Conservation (phyloP, 2,113 vertebrate genomes). For the Picathartes gymnocephalus region DNA sequence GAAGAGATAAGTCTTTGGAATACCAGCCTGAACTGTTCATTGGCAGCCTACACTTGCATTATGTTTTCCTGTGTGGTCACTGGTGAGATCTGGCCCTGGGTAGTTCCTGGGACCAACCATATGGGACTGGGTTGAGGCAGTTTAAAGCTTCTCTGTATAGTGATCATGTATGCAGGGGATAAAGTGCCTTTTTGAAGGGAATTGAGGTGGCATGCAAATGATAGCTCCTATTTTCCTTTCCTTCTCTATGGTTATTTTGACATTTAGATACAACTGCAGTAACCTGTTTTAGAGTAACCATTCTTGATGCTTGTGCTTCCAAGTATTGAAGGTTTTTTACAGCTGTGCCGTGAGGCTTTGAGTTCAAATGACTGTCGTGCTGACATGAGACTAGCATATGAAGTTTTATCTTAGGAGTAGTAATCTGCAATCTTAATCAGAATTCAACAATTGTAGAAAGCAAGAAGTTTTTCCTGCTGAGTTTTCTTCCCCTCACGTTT, state of each 20-base stretch:
- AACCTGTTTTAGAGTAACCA: neutral
- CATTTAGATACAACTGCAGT: neutral
- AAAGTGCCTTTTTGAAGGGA: neutral
- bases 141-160: neutral
- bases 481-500: neutral
- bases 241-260: neutral
- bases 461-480: neutral
- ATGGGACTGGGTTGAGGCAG: neutral
- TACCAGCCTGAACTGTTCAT: neutral
- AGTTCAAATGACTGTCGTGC: neutral
- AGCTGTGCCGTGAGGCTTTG: neutral
- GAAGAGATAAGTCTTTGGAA: neutral
- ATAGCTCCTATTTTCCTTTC: neutral
- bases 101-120: neutral
- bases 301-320: neutral
- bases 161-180: accelerated
- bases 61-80: accelerated
- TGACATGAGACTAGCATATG: neutral
- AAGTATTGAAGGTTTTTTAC: neutral
- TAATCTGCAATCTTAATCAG: neutral
- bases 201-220: accelerated
- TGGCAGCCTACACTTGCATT: neutral
- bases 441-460: neutral
- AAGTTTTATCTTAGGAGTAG: neutral
- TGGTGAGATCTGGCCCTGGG: too few relatives aligned